Percentiles rank a stretch among this genome's conserved stretches.
These are phyloP conservation scores for Phortica magna DNA, from an alignment of 2,888 invertebrate species.

Conservation along the genomic window DNA sequence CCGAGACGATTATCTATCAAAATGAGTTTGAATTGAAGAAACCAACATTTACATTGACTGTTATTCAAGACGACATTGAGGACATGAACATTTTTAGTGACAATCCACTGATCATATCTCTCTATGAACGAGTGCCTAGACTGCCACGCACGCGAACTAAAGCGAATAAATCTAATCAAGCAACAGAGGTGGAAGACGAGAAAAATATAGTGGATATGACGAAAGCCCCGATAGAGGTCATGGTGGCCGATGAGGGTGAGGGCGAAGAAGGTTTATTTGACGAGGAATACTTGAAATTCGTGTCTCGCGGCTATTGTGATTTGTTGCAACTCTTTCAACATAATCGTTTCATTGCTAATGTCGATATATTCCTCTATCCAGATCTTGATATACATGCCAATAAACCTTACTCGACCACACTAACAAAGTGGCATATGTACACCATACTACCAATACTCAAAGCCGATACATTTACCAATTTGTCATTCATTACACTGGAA, in stretches of 20 bases:
- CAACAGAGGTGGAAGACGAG: neutral
- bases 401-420: conserved; percentile 36
- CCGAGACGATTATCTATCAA: conserved; percentile 60
- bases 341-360: conserved; percentile 56
- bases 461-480: conserved; percentile 57
- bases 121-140: conserved; percentile 61
- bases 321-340: conserved; percentile 57
- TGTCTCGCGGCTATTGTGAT: conserved; percentile 61
- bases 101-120: conserved; percentile 61
- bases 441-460: conserved; percentile 68
- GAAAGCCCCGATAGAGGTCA: neutral
- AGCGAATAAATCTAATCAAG: neutral
- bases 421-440: conserved; percentile 67
- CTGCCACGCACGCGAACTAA: conserved; percentile 40
- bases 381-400: conserved; percentile 35
- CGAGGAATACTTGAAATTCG: conserved; percentile 51
- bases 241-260: conserved; percentile 3
- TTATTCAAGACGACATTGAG: conserved; percentile 67
- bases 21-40: conserved; percentile 52
- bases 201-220: neutral
- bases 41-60: conserved; percentile 65
- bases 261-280: conserved; percentile 41
- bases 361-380: conserved; percentile 54
- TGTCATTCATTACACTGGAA: conserved; percentile 63
- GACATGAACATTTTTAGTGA: conserved; percentile 67